Conservation (phyloP, 2,888 invertebrate species). For the Melangyna quadrimaculata region DNA sequence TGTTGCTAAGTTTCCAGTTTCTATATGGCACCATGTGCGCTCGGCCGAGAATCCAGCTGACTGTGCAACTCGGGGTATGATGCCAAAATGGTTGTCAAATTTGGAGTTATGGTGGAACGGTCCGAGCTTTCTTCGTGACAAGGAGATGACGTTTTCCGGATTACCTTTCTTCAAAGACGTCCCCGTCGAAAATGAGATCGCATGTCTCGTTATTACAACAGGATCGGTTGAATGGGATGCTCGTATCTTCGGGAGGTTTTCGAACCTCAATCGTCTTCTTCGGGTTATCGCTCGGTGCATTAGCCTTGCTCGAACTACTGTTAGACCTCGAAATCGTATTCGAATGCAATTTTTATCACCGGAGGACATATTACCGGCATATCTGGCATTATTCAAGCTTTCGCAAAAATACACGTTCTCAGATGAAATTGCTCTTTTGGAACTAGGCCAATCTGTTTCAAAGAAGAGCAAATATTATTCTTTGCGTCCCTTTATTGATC, state of each 20-base stretch:
- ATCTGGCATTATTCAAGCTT: neutral
- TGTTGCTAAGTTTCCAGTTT: neutral
- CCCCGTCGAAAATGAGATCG: neutral
- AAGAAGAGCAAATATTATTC: neutral
- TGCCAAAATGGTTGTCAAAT: neutral
- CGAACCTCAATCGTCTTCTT: neutral
- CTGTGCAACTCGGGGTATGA: conserved; percentile 7
- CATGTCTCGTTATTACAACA: neutral
- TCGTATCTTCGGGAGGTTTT: neutral
- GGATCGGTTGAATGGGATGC: neutral
- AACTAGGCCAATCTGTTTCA: neutral
- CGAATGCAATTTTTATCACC: neutral
- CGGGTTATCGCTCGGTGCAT: conserved; percentile 21
- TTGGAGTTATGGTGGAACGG: conserved; percentile 21
- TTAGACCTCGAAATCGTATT: neutral
- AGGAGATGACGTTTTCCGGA: neutral
- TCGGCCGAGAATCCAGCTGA: conserved; percentile 24
- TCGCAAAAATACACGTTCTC: neutral
- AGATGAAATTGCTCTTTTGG: neutral
- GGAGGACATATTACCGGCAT: neutral
- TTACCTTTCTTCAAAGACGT: neutral
- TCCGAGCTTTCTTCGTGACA: neutral
- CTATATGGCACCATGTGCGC: conserved; percentile 21
- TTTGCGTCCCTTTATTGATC: neutral
- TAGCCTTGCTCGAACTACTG: neutral